Evolutionary conservation across 2,888 invertebrate genomes (phyloP).

Genomic region (Stenichneumon culpator): DNA sequence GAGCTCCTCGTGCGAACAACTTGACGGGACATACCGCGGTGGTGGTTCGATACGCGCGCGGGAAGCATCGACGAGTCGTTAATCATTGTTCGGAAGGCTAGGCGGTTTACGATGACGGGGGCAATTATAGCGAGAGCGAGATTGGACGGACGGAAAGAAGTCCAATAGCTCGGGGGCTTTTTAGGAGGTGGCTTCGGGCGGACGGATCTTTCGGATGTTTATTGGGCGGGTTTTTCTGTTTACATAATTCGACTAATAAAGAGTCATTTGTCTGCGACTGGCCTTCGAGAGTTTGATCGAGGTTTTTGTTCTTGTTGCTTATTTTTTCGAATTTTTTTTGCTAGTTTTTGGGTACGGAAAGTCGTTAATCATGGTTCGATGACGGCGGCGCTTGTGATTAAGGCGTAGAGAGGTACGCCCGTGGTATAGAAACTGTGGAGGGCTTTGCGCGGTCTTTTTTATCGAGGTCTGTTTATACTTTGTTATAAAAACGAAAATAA

Average conservation of each 20-base stretch:
- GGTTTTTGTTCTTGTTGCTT: neutral
- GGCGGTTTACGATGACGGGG: slow-evolving; percentile 30
- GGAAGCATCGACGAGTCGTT: slow-evolving; percentile 54
- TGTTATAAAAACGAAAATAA: neutral
- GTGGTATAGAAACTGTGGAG: slow-evolving; percentile 11
- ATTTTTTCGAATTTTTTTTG: neutral
- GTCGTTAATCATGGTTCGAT: slow-evolving; percentile 38
- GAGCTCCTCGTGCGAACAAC: neutral
- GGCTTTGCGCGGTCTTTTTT: slow-evolving; percentile 1
- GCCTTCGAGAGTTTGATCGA: neutral
- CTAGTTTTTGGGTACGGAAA: neutral
- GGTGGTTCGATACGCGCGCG: slow-evolving; percentile 17
- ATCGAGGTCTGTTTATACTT: neutral
- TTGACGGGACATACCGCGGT: neutral
- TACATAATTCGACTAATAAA: slow-evolving; percentile 33
- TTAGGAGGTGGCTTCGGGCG: neutral
- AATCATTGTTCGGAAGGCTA: slow-evolving; percentile 64
- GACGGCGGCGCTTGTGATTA: slow-evolving; percentile 26
- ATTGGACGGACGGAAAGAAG: neutral
- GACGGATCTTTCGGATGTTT: slow-evolving; percentile 3
- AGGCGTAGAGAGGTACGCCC: slow-evolving; percentile 13
- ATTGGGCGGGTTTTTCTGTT: slow-evolving; percentile 11
- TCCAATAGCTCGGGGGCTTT: neutral
- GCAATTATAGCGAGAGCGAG: slow-evolving; percentile 38
- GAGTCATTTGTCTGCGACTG: slow-evolving; percentile 35